These are phyloP conservation scores for Drosophila testacea DNA, from an alignment of 2,888 invertebrate species.

Conservation along the genomic window DNA sequence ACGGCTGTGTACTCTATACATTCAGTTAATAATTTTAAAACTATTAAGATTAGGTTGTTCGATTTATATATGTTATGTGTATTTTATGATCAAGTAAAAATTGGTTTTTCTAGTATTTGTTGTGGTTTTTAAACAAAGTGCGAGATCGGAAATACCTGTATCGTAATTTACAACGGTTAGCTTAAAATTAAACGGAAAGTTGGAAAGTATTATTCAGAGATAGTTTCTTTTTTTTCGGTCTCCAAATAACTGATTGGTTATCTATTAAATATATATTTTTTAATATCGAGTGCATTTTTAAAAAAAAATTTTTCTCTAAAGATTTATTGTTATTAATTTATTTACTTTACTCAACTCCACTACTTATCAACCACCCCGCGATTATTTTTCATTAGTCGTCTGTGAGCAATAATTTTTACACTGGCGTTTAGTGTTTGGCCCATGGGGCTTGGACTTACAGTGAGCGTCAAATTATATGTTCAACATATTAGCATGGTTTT, in stretches of 20 bases:
- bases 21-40: neutral
- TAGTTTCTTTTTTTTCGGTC: too few species aligned
- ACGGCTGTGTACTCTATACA: neutral
- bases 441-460: slow-evolving; percentile 58
- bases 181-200: too few species aligned
- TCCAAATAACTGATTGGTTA: too few species aligned
- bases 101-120: neutral
- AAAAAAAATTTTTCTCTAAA: neutral
- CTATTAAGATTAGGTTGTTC: neutral
- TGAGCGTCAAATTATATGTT: slow-evolving; percentile 49
- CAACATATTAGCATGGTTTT: slow-evolving; percentile 8
- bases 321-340: neutral
- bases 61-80: neutral
- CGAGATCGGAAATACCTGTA: neutral
- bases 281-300: neutral
- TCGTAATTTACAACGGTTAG: neutral
- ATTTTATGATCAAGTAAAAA: neutral
- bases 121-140: neutral
- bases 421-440: slow-evolving; percentile 54
- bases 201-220: too few species aligned
- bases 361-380: slow-evolving; percentile 14
- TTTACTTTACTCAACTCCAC: neutral
- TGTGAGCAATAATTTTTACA: slow-evolving; percentile 64
- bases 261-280: neutral
- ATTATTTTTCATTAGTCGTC: slow-evolving; percentile 72